Conservation (phyloP, 2,113 vertebrate species). For the Rhinolophus sinicus region DNA sequence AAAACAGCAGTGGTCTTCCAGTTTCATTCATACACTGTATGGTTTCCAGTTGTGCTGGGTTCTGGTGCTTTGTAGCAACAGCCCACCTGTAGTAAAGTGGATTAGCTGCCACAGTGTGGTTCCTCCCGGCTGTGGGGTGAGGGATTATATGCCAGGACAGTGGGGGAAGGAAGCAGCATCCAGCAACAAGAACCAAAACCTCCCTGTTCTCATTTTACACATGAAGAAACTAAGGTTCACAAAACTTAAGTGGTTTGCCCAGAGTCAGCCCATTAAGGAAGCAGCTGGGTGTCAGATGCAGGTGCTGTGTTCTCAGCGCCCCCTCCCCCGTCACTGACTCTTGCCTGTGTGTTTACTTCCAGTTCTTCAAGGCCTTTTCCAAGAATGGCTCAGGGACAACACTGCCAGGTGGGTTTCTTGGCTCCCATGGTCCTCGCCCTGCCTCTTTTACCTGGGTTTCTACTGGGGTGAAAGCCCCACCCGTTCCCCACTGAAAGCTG, state of each 20-base stretch:
- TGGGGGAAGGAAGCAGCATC: background rate
- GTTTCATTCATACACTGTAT: accelerated
- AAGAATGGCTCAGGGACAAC: constrained; percentile 80
- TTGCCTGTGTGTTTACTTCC: constrained; percentile 61
- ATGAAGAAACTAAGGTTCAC: background rate
- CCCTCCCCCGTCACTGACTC: background rate
- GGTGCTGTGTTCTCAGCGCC: background rate
- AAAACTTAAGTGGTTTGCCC: background rate
- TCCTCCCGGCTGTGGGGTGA: background rate
- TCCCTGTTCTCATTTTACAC: background rate
- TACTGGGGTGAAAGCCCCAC: background rate
- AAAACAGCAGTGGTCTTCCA: background rate
- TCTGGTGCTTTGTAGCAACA: background rate
- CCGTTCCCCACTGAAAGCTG: background rate
- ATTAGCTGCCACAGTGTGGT: no score
- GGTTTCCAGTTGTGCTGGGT: background rate
- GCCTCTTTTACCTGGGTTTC: background rate
- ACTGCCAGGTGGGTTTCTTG: constrained; percentile 86
- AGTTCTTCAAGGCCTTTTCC: constrained; percentile 94
- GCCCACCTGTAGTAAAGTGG: accelerated
- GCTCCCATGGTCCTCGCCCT: background rate
- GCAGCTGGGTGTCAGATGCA: no score
- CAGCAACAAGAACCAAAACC: background rate
- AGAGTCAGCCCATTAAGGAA: accelerated
- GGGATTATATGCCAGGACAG: accelerated